Conservation (phyloP, 2,797 vertebrate species). For the Cyprinella venusta region DNA sequence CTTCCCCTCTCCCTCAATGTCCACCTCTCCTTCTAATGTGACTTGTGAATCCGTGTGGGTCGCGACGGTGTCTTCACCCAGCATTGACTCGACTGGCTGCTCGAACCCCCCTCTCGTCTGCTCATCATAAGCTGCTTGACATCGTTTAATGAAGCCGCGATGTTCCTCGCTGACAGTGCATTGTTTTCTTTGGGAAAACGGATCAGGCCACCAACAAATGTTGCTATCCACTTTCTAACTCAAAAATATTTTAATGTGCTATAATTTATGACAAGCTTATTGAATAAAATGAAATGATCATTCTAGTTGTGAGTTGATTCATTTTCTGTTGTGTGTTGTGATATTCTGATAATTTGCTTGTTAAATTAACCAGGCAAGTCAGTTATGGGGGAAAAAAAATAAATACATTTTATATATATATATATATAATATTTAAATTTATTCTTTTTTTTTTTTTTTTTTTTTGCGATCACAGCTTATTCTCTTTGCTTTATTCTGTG, state of each 20-base stretch:
- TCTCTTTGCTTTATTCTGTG: neutral
- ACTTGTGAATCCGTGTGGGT: conserved; percentile 6
- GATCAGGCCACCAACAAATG: conserved; percentile 61
- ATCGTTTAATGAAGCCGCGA: conserved; percentile 35
- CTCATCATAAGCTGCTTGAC: conserved; percentile 40
- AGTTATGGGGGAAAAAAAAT: too few species aligned
- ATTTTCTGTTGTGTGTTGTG: neutral
- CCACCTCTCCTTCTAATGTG: neutral
- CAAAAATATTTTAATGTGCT: conserved; percentile 87
- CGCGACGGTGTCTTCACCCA: conserved; percentile 16
- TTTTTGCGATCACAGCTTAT: neutral
- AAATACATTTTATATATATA: too few species aligned
- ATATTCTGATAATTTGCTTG: neutral
- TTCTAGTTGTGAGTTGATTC: conserved; percentile 41
- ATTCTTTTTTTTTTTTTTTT: too few species aligned
- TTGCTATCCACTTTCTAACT: conserved; percentile 84
- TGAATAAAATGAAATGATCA: conserved; percentile 88
- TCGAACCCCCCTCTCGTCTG: neutral
- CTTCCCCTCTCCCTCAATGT: neutral
- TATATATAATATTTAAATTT: too few species aligned
- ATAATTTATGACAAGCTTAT: conserved; percentile 97
- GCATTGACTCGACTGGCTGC: conserved; percentile 8
- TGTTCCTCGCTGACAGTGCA: conserved; percentile 32
- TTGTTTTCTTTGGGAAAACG: conserved; percentile 58
- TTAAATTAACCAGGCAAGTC: neutral